Conservation (phyloP, 2,113 vertebrate species). For the Abramis brama region DNA sequence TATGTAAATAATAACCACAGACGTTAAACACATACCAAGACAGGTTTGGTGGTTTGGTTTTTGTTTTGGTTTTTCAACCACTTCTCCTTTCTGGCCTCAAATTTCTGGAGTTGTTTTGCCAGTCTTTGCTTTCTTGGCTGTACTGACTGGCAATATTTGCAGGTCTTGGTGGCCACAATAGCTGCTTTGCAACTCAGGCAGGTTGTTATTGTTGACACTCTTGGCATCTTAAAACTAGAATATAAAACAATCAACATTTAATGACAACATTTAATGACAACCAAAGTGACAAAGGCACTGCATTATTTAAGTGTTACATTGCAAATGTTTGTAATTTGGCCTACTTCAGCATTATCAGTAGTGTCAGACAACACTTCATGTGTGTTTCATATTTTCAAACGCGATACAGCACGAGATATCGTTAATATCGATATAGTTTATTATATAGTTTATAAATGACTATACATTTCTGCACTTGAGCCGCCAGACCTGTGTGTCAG, state of each 20-base stretch:
- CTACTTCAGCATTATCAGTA: background rate
- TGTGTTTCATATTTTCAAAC: background rate
- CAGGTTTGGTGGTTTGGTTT: too few species aligned
- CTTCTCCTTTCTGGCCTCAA: background rate
- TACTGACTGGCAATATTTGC: background rate
- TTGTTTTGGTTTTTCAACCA: too few species aligned
- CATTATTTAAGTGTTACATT: constrained; percentile 6
- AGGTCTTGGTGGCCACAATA: constrained; percentile 11
- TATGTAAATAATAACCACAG: too few species aligned
- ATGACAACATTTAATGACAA: background rate
- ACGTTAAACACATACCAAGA: too few species aligned
- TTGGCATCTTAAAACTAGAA: constrained; percentile 1
- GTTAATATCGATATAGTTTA: background rate
- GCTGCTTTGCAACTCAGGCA: background rate
- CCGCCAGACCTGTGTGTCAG: background rate
- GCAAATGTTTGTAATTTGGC: background rate
- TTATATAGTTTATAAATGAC: too few species aligned
- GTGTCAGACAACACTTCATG: background rate
- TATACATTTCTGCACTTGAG: background rate
- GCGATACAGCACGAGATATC: background rate
- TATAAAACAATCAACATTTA: constrained; percentile 12
- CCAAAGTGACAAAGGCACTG: background rate
- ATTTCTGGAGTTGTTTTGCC: background rate
- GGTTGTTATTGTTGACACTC: background rate
- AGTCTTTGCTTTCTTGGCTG: background rate